These are phyloP conservation scores for Babylonia areolata DNA, from an alignment of 1,140 invertebrate species.

Conservation along the genomic window DNA sequence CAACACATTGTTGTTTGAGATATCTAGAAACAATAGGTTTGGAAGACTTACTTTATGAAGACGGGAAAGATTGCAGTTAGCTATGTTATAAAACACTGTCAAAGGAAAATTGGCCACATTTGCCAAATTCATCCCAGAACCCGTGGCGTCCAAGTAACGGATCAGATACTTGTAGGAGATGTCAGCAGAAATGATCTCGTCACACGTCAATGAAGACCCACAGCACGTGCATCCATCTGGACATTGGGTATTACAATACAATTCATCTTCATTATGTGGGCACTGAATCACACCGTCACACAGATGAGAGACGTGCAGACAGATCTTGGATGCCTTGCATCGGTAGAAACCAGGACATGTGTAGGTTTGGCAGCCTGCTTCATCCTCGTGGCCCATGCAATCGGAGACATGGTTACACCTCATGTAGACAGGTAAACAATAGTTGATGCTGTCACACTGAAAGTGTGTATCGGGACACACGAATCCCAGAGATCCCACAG, in stretches of 20 bases:
- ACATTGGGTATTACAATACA: conserved; percentile 30
- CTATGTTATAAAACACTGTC: background rate
- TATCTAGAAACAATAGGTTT: background rate
- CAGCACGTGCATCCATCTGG: conserved; percentile 49
- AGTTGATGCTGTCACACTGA: background rate
- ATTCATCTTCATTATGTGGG: conserved; percentile 38
- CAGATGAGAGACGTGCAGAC: conserved; percentile 18
- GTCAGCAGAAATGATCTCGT: background rate
- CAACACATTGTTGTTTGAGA: background rate
- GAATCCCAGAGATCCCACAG: background rate
- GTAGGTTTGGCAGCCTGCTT: conserved; percentile 6
- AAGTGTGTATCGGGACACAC: background rate
- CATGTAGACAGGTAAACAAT: conserved; percentile 2
- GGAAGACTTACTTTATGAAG: background rate
- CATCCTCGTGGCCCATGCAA: conserved; percentile 16
- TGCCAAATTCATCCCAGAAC: background rate
- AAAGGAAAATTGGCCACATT: background rate
- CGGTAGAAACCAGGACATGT: conserved; percentile 41
- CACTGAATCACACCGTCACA: conserved; percentile 30
- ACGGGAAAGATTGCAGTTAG: background rate
- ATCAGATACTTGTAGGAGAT: background rate
- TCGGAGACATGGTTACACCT: conserved; percentile 30
- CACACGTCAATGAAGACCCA: conserved; percentile 17
- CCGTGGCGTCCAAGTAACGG: background rate
- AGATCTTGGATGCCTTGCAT: conserved; percentile 24